A percentile compares a stretch with the other conserved stretches of the same genome.
Evolutionary conservation across 2,888 invertebrate genomes (phyloP).

Genomic region (Lasioglossum morio): DNA sequence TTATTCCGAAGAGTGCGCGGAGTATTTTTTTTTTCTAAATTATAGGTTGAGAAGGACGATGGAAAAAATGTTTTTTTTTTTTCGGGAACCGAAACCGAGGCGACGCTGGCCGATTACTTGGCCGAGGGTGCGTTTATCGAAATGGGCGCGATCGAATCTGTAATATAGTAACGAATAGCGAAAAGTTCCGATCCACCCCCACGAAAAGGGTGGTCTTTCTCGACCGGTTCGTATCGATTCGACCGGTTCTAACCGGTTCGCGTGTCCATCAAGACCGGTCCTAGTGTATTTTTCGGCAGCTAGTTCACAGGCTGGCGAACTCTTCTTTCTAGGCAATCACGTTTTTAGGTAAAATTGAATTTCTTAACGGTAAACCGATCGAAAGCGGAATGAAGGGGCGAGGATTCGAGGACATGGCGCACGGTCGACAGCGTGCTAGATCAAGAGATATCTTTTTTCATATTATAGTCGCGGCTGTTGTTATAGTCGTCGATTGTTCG

Average conservation of each 20-base stretch:
- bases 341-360: slow-evolving; percentile 76
- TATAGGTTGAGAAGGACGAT: background rate
- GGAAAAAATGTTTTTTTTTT: background rate
- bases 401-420: slow-evolving; percentile 31
- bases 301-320: slow-evolving; percentile 58
- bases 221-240: background rate
- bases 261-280: slow-evolving; percentile 43
- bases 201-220: background rate
- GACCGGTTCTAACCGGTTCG: slow-evolving; percentile 40
- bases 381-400: slow-evolving; percentile 14
- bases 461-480: background rate
- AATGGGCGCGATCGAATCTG: slow-evolving; percentile 14
- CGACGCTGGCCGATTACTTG: background rate
- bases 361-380: slow-evolving; percentile 66
- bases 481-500: background rate
- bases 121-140: background rate
- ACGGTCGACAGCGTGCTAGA: slow-evolving; percentile 59
- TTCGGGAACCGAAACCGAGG: background rate
- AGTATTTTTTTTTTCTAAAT: background rate
- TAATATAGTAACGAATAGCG: slow-evolving; percentile 29
- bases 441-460: slow-evolving; percentile 50
- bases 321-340: slow-evolving; percentile 77
- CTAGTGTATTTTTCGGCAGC: slow-evolving; percentile 67
- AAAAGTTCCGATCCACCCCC: slow-evolving; percentile 2
- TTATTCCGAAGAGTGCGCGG: background rate